phyloP scores from a whole-genome alignment of 2,113 vertebrate species.

The Epinephelus cyanopodus region DNA sequence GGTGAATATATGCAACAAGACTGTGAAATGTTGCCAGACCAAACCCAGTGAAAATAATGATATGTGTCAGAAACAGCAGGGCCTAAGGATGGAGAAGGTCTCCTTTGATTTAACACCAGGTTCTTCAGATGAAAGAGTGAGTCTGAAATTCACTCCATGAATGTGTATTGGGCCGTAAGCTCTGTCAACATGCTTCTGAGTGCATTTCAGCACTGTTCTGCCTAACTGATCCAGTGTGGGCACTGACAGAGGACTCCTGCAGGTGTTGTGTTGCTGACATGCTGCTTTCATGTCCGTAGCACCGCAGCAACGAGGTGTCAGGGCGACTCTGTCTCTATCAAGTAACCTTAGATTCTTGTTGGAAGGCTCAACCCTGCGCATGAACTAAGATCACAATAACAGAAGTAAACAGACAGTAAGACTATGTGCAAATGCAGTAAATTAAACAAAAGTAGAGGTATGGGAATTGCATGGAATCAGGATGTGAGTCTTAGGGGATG shows the following conservation, averaged over 20 bases:
- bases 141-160: neutral
- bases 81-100: neutral
- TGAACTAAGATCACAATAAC: neutral
- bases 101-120: neutral
- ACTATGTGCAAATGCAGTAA: neutral
- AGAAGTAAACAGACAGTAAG: neutral
- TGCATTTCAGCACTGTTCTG: neutral
- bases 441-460: neutral
- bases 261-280: conserved; percentile 18
- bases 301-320: conserved; percentile 11
- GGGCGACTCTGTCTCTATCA: neutral
- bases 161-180: conserved; percentile 16
- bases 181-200: conserved; percentile 21
- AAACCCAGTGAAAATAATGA: conserved; percentile 14
- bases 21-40: neutral
- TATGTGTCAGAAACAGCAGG: neutral
- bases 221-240: conserved; percentile 24
- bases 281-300: conserved; percentile 27
- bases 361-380: neutral
- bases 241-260: conserved; percentile 34
- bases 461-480: neutral
- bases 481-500: neutral
- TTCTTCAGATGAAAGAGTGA: neutral
- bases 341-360: neutral
- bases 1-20: neutral